These are phyloP conservation scores for Columbina picui DNA, from an alignment of 2,113 vertebrate species.

Conservation along the genomic window DNA sequence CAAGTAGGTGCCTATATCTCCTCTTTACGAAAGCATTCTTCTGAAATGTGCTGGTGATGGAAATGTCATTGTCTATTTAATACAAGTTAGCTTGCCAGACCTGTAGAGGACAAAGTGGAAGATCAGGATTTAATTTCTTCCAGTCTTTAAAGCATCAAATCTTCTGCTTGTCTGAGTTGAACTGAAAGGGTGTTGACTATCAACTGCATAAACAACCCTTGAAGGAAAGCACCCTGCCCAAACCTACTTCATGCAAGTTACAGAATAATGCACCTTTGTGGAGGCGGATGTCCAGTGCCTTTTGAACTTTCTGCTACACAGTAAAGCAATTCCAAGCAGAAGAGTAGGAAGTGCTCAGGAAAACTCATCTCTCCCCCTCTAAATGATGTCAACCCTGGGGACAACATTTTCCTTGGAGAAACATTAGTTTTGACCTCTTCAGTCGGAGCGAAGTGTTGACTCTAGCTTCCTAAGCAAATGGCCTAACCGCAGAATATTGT, in stretches of 20 bases:
- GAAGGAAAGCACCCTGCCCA: background rate
- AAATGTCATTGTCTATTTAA: background rate
- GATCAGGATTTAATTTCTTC: background rate
- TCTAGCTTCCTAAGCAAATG: background rate
- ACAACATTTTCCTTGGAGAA: background rate
- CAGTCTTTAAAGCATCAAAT: background rate
- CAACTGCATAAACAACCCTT: rapidly evolving
- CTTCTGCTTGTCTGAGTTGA: background rate
- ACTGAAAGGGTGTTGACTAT: background rate
- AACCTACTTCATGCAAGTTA: background rate
- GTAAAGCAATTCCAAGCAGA: background rate
- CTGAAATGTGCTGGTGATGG: background rate
- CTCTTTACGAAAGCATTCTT: background rate
- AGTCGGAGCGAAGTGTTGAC: background rate
- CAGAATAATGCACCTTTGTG: background rate
- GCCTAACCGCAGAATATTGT: background rate
- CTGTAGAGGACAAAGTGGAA: background rate
- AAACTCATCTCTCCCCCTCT: background rate
- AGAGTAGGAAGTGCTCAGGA: background rate
- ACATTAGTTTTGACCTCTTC: background rate
- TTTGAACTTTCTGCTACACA: background rate
- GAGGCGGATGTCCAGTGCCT: background rate
- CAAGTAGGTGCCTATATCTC: background rate
- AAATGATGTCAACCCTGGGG: background rate
- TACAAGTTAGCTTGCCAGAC: background rate